phyloP scores from a whole-genome alignment of 2,797 vertebrate genomes.

The Gobionotothen gibberifrons region DNA sequence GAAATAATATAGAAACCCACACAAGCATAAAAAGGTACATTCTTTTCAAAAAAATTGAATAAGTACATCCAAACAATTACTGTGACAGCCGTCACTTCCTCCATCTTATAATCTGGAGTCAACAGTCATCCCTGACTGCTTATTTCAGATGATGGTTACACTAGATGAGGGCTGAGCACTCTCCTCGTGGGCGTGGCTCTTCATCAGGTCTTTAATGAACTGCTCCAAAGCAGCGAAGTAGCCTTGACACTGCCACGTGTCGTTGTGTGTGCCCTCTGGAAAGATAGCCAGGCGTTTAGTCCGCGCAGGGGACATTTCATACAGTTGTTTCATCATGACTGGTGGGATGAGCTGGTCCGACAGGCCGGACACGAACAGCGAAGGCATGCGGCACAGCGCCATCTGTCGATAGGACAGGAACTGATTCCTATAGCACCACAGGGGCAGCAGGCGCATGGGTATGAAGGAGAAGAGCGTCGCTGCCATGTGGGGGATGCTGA shows the following conservation, averaged over 20 bases:
- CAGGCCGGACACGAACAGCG: conserved; percentile 96
- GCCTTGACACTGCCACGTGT: conserved; percentile 99
- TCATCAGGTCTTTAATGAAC: conserved; percentile 95
- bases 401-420: conserved; percentile 97
- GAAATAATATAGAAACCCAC: conserved; percentile 61
- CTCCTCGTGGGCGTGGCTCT: conserved; percentile 94
- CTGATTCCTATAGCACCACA: conserved; percentile 99
- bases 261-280: conserved; percentile 98
- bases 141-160: conserved; percentile 93
- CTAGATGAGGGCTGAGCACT: conserved; percentile 89
- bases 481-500: conserved; percentile 99
- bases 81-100: conserved; percentile 59
- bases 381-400: conserved; percentile 95
- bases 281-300: conserved; percentile 98
- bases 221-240: conserved; percentile 97
- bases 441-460: conserved; percentile 94
- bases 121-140: conserved; percentile 9
- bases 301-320: conserved; percentile 96
- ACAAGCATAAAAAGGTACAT: conserved; percentile 86
- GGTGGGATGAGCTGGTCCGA: conserved; percentile 98
- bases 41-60: conserved; percentile 73
- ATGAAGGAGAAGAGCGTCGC: conserved; percentile 97
- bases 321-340: conserved; percentile 99
- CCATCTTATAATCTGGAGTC: conserved; percentile 1
- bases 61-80: conserved; percentile 22